Evolutionary conservation across 2,113 vertebrate species (phyloP), one percentile per base, ranked within the genome.

Genomic region (Ginglymostoma cirratum): DNA sequence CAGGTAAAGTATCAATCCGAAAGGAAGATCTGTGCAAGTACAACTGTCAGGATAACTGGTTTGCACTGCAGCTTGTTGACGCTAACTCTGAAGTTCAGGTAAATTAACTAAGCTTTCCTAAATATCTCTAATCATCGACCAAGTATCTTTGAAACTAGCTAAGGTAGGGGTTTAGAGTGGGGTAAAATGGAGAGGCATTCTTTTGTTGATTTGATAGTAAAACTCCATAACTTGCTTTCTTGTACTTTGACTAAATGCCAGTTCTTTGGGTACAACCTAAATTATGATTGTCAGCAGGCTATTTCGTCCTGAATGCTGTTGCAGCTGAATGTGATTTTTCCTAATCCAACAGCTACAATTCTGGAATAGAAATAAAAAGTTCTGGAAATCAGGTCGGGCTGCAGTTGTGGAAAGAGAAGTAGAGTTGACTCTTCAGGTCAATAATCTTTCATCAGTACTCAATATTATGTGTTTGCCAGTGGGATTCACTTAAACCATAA

Each of bases 51-150:
- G 99, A 99, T 97, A 98, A 98, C 94, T 99, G 99, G 99, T 99
- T 99, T 97, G 97, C 98, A 96, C 97, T 99, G 96, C 99, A 99
- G 30, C 98, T 98, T 92, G 97, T 99, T 96, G 99, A 99, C 97
- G 98, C 98, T 24, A 99, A 99, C 97, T 99, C 99, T 96, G 99
- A 99, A 96, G 99, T 99, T 96, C 99, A 99, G 99, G 99, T 99
- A 98, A 97, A 95, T 97, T 92, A 65, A n/a, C 87, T 0, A 89
- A 89, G 1, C 17, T 65, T 89, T 52, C 12, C 15, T 17, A 65
- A 65, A 10, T 92, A 17, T n/a, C 34, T 38, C 3, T 92, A 21
- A 21, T 66, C n/a, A 34, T 66, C 55, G 66, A 96, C 95, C 96
- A 72, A 72, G 24, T 72, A 6, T 30, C 34, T 72, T 19, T 72